Percentiles rank a stretch among this genome's conserved stretches.
Conservation (phyloP, 2,888 invertebrate genomes). For the Oithona nana region DNA sequence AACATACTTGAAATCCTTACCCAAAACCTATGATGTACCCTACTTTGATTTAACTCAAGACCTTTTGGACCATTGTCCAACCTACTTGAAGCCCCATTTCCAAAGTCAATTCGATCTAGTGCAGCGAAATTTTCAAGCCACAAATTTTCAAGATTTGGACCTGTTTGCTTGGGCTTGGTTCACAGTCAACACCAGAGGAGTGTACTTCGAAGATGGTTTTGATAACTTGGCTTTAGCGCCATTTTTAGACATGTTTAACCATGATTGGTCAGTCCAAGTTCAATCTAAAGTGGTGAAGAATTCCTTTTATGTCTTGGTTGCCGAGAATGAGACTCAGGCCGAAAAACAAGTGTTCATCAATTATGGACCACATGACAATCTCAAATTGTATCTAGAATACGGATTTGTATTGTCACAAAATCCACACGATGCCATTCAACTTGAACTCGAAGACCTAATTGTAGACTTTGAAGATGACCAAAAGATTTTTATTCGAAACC, state of each 20-base stretch:
- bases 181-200: constrained; percentile 63
- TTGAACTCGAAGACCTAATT: constrained; percentile 34
- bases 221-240: constrained; percentile 52
- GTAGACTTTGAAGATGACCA: neutral
- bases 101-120: neutral
- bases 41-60: neutral
- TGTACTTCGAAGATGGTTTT: constrained; percentile 36
- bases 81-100: neutral
- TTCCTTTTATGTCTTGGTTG: constrained; percentile 35
- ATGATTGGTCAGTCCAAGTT: constrained; percentile 35
- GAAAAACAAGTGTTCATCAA: constrained; percentile 65
- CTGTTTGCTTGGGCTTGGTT: constrained; percentile 60
- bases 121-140: neutral
- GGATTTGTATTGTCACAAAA: constrained; percentile 55
- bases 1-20: constrained; percentile 47
- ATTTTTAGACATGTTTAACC: constrained; percentile 75
- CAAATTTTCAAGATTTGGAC: constrained; percentile 21
- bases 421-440: constrained; percentile 43
- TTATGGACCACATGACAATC: constrained; percentile 63
- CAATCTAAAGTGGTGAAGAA: constrained; percentile 25
- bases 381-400: constrained; percentile 62
- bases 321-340: constrained; percentile 27
- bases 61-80: neutral
- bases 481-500: neutral
- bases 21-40: constrained; percentile 31